phyloP scores from a whole-genome alignment of 1,140 invertebrate genomes.

The Olivierus martensii region DNA sequence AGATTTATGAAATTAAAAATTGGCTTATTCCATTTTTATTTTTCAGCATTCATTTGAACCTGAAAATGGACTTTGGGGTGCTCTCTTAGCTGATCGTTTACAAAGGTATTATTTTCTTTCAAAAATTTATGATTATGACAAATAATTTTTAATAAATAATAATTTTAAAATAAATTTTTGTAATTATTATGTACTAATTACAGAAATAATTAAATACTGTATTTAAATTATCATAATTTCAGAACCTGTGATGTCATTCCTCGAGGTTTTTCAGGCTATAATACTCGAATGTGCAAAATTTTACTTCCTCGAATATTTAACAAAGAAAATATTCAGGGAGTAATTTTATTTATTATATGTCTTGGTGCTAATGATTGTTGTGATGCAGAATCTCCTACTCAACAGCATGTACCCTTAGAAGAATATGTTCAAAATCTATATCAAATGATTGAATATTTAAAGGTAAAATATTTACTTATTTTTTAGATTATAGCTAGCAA shows the following conservation, averaged over 20 bases:
- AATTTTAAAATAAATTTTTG: background rate
- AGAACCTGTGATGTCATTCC: constrained; percentile 33
- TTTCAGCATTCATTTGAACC: constrained; percentile 12
- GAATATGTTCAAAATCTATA: constrained; percentile 27
- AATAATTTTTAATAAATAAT: background rate
- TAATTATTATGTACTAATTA: constrained; percentile 1
- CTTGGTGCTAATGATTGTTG: constrained; percentile 33
- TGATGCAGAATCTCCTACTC: constrained; percentile 18
- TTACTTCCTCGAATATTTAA: constrained; percentile 27
- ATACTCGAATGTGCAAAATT: constrained; percentile 25
- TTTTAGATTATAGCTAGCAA: too few relatives aligned
- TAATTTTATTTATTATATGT: constrained; percentile 27
- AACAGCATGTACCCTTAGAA: constrained; percentile 30
- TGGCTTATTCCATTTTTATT: background rate
- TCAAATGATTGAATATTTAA: constrained; percentile 27
- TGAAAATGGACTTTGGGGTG: constrained; percentile 13
- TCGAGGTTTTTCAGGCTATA: constrained; percentile 34
- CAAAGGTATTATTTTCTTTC: constrained; percentile 10
- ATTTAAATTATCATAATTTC: constrained; percentile 2
- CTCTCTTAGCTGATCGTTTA: constrained; percentile 14
- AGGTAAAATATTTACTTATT: constrained; percentile 22
- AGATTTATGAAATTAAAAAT: too few relatives aligned
- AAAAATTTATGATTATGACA: too few relatives aligned
- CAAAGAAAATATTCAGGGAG: constrained; percentile 20
- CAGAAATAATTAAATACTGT: background rate